Evolutionary conservation across 2,888 invertebrate genomes (phyloP).

Genomic region (Acleris laterana): DNA sequence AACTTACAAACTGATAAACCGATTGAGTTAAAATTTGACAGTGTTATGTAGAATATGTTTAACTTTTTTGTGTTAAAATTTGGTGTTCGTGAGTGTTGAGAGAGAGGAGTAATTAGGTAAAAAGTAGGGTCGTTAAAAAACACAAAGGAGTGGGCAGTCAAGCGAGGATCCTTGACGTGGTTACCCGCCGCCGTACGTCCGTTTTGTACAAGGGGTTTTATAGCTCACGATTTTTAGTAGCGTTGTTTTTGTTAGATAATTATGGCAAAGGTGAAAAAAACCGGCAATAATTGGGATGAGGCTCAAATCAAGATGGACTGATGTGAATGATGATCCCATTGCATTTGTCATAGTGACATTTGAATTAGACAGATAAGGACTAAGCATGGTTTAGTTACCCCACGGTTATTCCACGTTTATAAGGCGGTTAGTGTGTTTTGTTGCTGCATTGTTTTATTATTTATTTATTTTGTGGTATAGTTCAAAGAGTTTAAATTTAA

Average conservation of each 20-base stretch:
- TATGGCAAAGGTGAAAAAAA: not conserved
- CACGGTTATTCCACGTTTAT: no score
- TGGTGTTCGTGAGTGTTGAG: not conserved
- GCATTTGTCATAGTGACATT: no score
- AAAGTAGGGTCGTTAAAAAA: slow-evolving; percentile 37
- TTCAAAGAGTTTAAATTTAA: no score
- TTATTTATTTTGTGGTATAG: no score
- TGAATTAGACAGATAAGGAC: no score
- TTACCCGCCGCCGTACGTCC: slow-evolving; percentile 34
- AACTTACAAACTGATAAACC: slow-evolving; percentile 3
- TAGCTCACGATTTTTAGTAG: not conserved
- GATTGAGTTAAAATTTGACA: slow-evolving; percentile 6
- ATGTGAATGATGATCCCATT: no score
- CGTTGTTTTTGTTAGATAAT: not conserved
- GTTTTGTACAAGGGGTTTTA: slow-evolving; percentile 29
- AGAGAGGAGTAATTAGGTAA: slow-evolving; percentile 27
- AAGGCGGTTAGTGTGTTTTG: no score
- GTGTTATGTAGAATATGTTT: not conserved
- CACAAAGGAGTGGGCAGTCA: slow-evolving; percentile 34
- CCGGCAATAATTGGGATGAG: no score
- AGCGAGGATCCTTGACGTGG: slow-evolving; percentile 37
- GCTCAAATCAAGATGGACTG: no score
- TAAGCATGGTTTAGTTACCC: no score
- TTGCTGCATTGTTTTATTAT: no score
- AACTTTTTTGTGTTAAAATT: slow-evolving; percentile 11